A percentile compares a stretch with the other conserved stretches of the same genome.
These are phyloP conservation scores for Lasioglossum zephyrum DNA, from an alignment of 2,888 invertebrate species.

Conservation along the genomic window DNA sequence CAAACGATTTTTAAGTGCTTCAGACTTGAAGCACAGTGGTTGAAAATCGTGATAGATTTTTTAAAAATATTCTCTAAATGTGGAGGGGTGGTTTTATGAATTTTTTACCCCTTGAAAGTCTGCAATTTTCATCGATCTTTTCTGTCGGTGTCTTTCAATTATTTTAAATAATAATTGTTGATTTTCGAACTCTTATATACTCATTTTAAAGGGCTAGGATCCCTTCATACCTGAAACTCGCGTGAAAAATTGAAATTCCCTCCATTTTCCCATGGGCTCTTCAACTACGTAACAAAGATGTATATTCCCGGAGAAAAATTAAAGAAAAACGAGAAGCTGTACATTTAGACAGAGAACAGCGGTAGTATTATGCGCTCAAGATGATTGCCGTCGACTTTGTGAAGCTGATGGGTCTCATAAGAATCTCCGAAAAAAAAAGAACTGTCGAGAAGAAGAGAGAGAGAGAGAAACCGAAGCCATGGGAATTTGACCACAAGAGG, in stretches of 20 bases:
- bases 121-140: too few species aligned
- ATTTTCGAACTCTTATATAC: background rate
- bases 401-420: background rate
- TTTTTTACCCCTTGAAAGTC: background rate
- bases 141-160: too few species aligned
- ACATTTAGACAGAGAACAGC: background rate
- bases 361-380: background rate
- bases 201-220: background rate
- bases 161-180: background rate
- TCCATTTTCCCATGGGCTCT: background rate
- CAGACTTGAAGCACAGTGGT: too few species aligned
- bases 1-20: too few species aligned
- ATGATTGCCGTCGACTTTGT: constrained; percentile 7
- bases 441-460: background rate
- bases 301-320: background rate
- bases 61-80: background rate
- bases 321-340: background rate
- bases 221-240: background rate
- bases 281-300: background rate
- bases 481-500: constrained; percentile 12
- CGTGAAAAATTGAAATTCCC: background rate
- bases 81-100: background rate
- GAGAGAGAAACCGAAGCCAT: background rate
- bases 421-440: background rate
- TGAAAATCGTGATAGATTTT: background rate